Base-by-base conservation (phyloP, 2,888 invertebrate genomes). In the Prosapia bicincta region DNA sequence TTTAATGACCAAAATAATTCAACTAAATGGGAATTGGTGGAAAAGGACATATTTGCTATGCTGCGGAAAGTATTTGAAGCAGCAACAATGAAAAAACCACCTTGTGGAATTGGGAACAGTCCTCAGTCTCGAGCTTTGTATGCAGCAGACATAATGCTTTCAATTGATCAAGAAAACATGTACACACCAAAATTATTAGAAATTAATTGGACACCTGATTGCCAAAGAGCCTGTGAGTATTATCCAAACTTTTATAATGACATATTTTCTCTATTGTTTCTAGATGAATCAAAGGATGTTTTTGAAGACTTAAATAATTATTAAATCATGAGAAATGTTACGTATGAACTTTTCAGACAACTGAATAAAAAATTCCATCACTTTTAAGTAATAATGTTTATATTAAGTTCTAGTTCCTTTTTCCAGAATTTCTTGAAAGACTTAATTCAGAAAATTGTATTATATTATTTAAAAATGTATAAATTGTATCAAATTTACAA, bases 171-270 rank as follows among this genome's bases (percentile, higher is more conserved):
- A 1, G 81, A 81, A 28, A 85, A 84, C 75, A 85, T 87, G 70
- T 91, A 97, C 72, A 90, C 92, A 82, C 96, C 96, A 0, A 90
- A 92, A 81, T 83, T 97, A 54, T 85, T 96, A 79, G 97, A 97
- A 86, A 88, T 96, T 5, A 97, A 97, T 84, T 97, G 94, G 90
- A 91, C 92, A 83, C 97, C 97, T 0, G 97, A 97, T 83, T 97
- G 96, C 83, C 89, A 91, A 75, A 87, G 97, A 54, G 97, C 96
- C n/a, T 96, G 96, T 84, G 90, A 93, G 82, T 96, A 96, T 83
- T 97, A 97, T 85, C 92, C 93, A 0, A 88, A 93, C 75, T 97
- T 97, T 85, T 95, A 92, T 82, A 94, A 97, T 86, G 93, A 96
- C 82, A 90, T 96, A 76, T 96, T 97, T 83, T 90, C 91, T 80